These are phyloP conservation scores for Falco berigora DNA, from an alignment of 2,797 vertebrate genomes.

Conservation along the genomic window DNA sequence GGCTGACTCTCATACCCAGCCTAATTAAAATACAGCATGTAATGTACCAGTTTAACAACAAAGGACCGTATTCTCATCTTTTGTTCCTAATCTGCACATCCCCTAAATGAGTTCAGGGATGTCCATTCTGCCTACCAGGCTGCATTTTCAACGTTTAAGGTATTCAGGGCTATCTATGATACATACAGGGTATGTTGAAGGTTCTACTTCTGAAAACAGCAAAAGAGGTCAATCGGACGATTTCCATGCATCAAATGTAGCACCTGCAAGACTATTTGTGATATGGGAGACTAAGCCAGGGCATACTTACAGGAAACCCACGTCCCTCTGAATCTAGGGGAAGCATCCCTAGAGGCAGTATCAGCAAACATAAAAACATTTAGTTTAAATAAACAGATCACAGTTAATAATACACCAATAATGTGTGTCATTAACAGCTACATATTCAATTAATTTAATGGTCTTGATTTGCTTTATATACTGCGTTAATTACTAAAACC, in stretches of 20 bases:
- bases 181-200: background rate
- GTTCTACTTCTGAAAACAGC: background rate
- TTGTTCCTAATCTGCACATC: constrained; percentile 34
- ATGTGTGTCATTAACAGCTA: background rate
- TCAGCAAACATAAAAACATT: background rate
- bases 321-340: background rate
- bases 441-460: background rate
- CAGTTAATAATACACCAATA: background rate
- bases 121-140: background rate
- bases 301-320: background rate
- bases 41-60: constrained; percentile 45
- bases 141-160: background rate
- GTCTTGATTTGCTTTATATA: background rate
- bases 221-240: background rate
- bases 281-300: background rate
- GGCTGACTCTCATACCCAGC: constrained; percentile 39
- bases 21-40: constrained; percentile 66
- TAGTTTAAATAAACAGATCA: background rate
- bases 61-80: background rate
- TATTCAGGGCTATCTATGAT: background rate
- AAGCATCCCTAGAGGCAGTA: background rate
- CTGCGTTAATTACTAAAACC: background rate
- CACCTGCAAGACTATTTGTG: background rate
- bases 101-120: background rate
- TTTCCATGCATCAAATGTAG: background rate